Evolutionary conservation across 1,140 invertebrate species (phyloP), one percentile per base, ranked within the genome.

Genomic region (Hormaphis cornu): DNA sequence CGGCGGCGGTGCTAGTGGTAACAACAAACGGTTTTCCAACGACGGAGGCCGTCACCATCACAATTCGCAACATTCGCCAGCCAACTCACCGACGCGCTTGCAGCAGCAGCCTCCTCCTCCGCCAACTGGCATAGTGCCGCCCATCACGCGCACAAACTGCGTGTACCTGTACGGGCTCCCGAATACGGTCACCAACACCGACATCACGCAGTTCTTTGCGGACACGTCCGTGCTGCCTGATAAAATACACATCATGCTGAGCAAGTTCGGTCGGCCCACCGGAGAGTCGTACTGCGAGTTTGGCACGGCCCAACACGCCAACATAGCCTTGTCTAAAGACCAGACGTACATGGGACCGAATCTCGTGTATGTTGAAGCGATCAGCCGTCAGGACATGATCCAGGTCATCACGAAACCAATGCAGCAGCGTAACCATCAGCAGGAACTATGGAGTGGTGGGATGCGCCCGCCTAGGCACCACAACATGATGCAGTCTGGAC

Each of bases 271-370:
- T 3, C 81, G 84, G 71, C 87, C 89, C 0, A 84, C 85, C 0
- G 91, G 92, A 1, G 87, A 92, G 72, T 91, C 89, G 40, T 92
- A 90, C 76, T 90, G 91, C 73, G 91, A 95, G 76, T 95, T 95
- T 75, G 78, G 81, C 10, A 83, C 82, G 16, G 70, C 78, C 0
- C 82, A 84, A 30, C 88, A 93, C 74, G 89, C 89, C 2, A 78
- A 83, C 10, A 79, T 81, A 63, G 91, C 90, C 0, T 76, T 85
- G 9, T 72, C 74, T 0, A 91, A 90, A 75, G 86, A 93, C 75
- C 85, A 86, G 0, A 74, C 83, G 0, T 81, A 82, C 18, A 79
- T 91, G 7, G 88, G 86, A 0, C 82, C 82, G 3, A 83, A 84
- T 58, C 78, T 82, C 0, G 80, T 94, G 1, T 82, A 81, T 0